These are phyloP conservation scores for Neosilurus mollespiculum DNA, from an alignment of 2,797 vertebrate species.

Conservation along the genomic window DNA sequence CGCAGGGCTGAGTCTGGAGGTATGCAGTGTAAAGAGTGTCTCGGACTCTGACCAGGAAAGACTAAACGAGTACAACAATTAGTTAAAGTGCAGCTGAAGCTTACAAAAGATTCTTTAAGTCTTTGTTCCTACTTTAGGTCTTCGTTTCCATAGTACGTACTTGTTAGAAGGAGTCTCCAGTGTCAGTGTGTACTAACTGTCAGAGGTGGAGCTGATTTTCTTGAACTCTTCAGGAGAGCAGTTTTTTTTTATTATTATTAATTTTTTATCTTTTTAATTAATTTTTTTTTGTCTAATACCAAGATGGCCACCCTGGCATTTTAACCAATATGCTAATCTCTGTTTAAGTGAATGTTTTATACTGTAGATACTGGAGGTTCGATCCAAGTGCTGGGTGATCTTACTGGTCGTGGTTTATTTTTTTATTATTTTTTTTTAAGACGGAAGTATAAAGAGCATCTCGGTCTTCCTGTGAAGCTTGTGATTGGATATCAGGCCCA, in stretches of 20 bases:
- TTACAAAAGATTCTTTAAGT: not conserved
- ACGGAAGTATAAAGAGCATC: conserved; percentile 77
- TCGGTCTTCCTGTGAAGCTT: conserved; percentile 77
- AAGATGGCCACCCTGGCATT: not conserved
- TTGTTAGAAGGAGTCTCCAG: not conserved
- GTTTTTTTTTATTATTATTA: no score
- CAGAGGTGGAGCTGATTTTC: not conserved
- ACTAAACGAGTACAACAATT: no score
- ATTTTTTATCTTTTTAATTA: not conserved
- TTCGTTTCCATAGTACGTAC: not conserved
- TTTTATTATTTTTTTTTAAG: conserved; percentile 60
- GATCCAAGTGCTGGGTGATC: no score
- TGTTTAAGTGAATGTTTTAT: not conserved
- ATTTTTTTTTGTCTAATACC: not conserved
- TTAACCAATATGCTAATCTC: not conserved
- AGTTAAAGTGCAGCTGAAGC: not conserved
- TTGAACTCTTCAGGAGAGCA: not conserved
- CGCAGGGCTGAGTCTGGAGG: not conserved
- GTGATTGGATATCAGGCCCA: conserved; percentile 86
- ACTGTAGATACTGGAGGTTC: not conserved
- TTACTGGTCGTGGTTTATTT: not conserved
- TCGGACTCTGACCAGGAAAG: not conserved
- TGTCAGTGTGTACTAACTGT: not conserved
- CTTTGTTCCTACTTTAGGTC: not conserved
- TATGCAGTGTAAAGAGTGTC: not conserved